These are phyloP conservation scores for Lucilia sericata DNA, from an alignment of 1,140 invertebrate genomes.

Conservation along the genomic window DNA sequence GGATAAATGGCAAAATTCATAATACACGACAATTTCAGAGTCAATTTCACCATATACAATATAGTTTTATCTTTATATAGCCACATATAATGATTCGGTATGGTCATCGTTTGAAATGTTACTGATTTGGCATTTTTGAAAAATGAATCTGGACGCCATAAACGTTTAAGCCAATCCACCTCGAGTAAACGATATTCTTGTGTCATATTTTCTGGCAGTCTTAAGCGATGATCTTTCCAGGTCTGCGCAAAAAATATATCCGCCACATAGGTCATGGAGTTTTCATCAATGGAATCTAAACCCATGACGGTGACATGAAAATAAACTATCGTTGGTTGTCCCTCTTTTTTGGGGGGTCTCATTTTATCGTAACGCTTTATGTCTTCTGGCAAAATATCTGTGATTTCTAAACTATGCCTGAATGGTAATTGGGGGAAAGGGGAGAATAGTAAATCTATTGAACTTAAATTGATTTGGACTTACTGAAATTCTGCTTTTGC, in stretches of 20 bases:
- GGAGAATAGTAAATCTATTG: neutral
- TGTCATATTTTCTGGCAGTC: constrained; percentile 91
- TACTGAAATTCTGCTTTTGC: constrained; percentile 64
- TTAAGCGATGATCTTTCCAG: constrained; percentile 89
- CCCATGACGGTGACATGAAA: constrained; percentile 95
- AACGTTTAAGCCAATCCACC: constrained; percentile 89
- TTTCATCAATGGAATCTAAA: constrained; percentile 91
- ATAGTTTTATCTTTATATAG: constrained; percentile 90
- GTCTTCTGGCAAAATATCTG: constrained; percentile 87
- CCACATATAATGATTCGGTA: constrained; percentile 92
- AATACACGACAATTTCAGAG: constrained; percentile 84
- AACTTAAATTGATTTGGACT: constrained; percentile 48
- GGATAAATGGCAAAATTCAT: constrained; percentile 95
- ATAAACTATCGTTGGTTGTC: constrained; percentile 85
- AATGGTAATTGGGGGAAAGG: too few relatives aligned
- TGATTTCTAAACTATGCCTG: constrained; percentile 81
- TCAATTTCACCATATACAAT: constrained; percentile 89
- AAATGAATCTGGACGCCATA: constrained; percentile 91
- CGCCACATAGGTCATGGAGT: constrained; percentile 92
- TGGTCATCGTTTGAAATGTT: constrained; percentile 93
- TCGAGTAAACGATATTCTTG: constrained; percentile 87
- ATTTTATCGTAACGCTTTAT: constrained; percentile 90
- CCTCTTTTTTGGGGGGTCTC: constrained; percentile 88
- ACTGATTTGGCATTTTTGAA: constrained; percentile 93
- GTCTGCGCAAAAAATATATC: constrained; percentile 93